Evolutionary conservation across 2,797 vertebrate genomes (phyloP), one percentile per base, ranked within the genome.

Genomic region (Clamator glandarius): DNA sequence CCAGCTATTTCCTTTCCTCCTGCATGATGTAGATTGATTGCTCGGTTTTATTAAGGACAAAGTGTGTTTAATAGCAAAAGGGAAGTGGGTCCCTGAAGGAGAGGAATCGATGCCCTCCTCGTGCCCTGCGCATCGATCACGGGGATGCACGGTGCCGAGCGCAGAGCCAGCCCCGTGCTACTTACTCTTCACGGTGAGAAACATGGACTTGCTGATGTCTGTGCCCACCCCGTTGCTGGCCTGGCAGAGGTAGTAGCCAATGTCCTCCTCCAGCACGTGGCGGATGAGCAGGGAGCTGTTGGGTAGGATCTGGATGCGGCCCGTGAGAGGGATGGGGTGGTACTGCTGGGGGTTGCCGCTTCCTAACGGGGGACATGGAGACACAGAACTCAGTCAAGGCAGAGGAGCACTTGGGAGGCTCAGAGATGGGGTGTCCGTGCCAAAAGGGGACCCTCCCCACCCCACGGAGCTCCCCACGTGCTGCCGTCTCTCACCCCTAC

Each of bases 161-260:
- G 63, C 28, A 29, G 81, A 39, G 33, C 25, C 1, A 1, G 2
- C 58, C 74, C 12, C 46, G 35, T 5, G 15, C 1, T n/a, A 98
- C 99, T 98, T 90, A 99, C 99, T 99, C 96, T 99, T 99, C 35
- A 99, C 99, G 0, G 99, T 99, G 91, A 99, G 99, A 84, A 99
- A 98, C 99, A 99, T 99, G 98, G 99, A 99, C 97, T 99, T 99
- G 99, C 99, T 99, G 98, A 99, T 99, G 97, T 99, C 99, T 0
- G 99, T 99, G 79, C 99, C 99, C 85, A 99, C 99, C 0, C 99
- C 99, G 4, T 99, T 99, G 98, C 99, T 99, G 97, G 99, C 99
- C 98, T 99, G 99, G 97, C 99, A 99, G 83, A 99, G 98, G 98
- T 99, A 99, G 97, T 99, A 99, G 87, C 99, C 99, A 0, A 99